phyloP scores from a whole-genome alignment of 2,797 vertebrate species.

The Manis crassicaudata region DNA sequence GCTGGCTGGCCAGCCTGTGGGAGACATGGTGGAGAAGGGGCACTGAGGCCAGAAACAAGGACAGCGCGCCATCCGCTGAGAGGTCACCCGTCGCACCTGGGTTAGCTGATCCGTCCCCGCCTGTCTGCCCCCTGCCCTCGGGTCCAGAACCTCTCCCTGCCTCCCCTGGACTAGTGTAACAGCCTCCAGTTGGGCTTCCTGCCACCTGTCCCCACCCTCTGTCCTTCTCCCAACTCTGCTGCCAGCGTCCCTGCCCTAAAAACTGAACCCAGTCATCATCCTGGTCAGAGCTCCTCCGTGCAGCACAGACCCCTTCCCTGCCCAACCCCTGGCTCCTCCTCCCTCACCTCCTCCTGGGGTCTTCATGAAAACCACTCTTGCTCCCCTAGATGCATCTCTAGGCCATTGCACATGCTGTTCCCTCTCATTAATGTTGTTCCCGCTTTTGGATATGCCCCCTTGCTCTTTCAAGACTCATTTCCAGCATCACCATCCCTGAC shows the following conservation, averaged over 20 bases:
- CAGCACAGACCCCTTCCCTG: background rate
- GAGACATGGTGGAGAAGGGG: background rate
- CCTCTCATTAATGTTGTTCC: background rate
- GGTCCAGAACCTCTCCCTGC: background rate
- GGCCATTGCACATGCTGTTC: background rate
- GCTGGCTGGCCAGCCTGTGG: accelerated
- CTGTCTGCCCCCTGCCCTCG: background rate
- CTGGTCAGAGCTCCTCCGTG: background rate
- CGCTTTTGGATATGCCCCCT: background rate
- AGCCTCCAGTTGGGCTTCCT: background rate
- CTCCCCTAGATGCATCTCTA: background rate
- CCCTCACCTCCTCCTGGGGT: background rate
- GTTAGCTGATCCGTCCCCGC: background rate
- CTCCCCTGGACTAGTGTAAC: background rate
- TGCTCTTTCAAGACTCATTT: background rate
- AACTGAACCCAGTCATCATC: background rate
- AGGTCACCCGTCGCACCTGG: background rate
- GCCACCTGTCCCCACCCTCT: background rate
- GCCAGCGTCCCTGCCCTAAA: background rate
- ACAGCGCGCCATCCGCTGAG: background rate
- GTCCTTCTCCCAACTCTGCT: background rate
- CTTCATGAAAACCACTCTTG: background rate
- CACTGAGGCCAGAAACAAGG: background rate
- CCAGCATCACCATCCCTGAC: background rate
- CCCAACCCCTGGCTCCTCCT: accelerated